Evolutionary conservation across 2,113 vertebrate species (phyloP).

Genomic region (Tachycineta bicolor): DNA sequence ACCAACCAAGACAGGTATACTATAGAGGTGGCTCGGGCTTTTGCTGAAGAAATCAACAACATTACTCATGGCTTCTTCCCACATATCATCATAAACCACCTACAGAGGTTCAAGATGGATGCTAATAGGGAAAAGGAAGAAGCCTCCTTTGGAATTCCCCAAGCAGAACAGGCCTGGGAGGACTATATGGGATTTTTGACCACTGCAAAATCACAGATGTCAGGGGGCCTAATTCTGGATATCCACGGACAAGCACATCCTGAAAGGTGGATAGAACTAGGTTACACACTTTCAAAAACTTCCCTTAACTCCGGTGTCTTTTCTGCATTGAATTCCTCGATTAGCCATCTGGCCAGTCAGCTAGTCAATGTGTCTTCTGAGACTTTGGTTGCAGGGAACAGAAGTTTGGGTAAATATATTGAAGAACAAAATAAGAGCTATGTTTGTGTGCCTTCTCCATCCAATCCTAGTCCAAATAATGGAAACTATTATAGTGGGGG

Average conservation of each 20-base stretch:
- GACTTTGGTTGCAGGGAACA: constrained; percentile 16
- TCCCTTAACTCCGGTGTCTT: constrained; percentile 26
- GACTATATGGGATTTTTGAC: constrained; percentile 64
- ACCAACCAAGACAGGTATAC: constrained; percentile 59
- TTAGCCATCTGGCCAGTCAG: constrained; percentile 45
- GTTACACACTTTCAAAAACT: constrained; percentile 57
- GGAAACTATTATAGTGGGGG: constrained; percentile 62
- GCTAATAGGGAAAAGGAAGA: constrained; percentile 61
- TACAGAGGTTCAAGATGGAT: constrained; percentile 65
- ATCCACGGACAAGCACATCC: constrained; percentile 62
- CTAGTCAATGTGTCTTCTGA: constrained; percentile 26
- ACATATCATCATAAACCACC: constrained; percentile 61
- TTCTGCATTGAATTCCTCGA: background rate
- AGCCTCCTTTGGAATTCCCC: constrained; percentile 45
- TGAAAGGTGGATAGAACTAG: constrained; percentile 66
- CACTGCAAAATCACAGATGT: constrained; percentile 38
- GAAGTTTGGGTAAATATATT: constrained; percentile 55
- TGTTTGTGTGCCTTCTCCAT: constrained; percentile 61
- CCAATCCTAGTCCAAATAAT: constrained; percentile 55
- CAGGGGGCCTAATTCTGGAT: constrained; percentile 52
- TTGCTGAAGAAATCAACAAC: constrained; percentile 54
- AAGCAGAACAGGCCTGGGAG: constrained; percentile 60
- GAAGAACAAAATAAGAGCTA: constrained; percentile 51
- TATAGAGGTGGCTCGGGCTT: constrained; percentile 28
- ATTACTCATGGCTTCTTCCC: constrained; percentile 40